Evolutionary conservation across 1,140 invertebrate genomes (phyloP).

Genomic region (Penaeus indicus): DNA sequence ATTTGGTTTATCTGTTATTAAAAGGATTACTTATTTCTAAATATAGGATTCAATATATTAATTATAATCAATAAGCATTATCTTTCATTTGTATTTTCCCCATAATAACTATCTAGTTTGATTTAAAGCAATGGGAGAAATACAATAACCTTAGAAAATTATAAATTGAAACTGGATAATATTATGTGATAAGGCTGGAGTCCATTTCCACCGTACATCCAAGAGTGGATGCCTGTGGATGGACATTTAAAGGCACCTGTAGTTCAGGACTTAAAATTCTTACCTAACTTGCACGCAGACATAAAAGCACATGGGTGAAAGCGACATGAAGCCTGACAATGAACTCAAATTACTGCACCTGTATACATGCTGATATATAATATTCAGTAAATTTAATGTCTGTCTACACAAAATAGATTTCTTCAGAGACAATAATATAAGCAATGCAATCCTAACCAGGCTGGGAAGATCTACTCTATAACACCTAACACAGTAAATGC

Average conservation of each 20-base stretch:
- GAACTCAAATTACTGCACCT: slow-evolving; percentile 43
- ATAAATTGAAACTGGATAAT: not conserved
- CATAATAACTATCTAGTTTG: slow-evolving; percentile 33
- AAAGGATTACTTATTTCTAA: not conserved
- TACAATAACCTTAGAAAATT: not conserved
- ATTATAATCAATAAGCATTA: not conserved
- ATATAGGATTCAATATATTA: slow-evolving; percentile 33
- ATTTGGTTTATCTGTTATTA: not conserved
- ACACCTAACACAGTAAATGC: slow-evolving; percentile 23
- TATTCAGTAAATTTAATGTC: slow-evolving; percentile 22
- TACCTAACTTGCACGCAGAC: slow-evolving; percentile 29
- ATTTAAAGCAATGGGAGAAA: slow-evolving; percentile 14
- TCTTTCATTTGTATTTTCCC: not conserved
- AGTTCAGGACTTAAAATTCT: not conserved
- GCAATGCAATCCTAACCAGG: slow-evolving; percentile 2
- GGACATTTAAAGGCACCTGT: slow-evolving; percentile 50
- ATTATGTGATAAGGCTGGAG: not conserved
- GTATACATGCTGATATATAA: slow-evolving; percentile 3
- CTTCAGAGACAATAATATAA: slow-evolving; percentile 28
- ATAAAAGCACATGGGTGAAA: slow-evolving; percentile 57
- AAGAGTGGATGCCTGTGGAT: slow-evolving; percentile 11
- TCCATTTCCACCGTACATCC: slow-evolving; percentile 7
- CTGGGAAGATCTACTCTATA: not conserved
- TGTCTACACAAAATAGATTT: slow-evolving; percentile 51
- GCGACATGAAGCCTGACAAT: slow-evolving; percentile 51